A percentile compares a stretch with the other conserved stretches of the same genome.
Evolutionary conservation across 2,113 vertebrate species (phyloP).

Genomic region (Bagarius yarrelli): DNA sequence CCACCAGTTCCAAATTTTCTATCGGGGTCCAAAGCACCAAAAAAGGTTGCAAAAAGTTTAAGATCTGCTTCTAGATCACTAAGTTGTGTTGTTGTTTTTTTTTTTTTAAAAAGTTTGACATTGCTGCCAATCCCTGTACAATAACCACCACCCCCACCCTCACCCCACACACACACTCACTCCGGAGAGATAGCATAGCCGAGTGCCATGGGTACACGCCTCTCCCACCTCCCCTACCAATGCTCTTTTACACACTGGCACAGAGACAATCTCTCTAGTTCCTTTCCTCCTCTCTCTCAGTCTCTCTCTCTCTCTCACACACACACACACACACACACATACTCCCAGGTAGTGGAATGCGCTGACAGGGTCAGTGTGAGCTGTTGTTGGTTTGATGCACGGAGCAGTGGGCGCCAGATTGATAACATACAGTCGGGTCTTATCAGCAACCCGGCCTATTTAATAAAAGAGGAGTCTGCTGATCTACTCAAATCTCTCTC

Average conservation of each 20-base stretch:
- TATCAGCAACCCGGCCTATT: constrained; percentile 63
- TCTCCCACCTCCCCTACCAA: constrained; percentile 37
- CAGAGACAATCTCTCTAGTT: constrained; percentile 32
- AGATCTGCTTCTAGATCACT: neutral
- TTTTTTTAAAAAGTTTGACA: neutral
- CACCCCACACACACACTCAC: constrained; percentile 19
- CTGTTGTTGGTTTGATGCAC: constrained; percentile 60
- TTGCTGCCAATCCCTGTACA: neutral
- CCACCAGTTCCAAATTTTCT: neutral
- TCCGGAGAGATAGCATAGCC: constrained; percentile 62
- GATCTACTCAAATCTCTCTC: constrained; percentile 13
- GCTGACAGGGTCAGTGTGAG: constrained; percentile 66
- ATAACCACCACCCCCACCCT: constrained; percentile 8
- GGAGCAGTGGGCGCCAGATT: constrained; percentile 62
- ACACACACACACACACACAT: constrained; percentile 39
- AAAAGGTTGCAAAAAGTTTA: neutral
- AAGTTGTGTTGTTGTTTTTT: neutral
- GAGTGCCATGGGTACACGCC: constrained; percentile 59
- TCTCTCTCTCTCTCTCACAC: constrained; percentile 28
- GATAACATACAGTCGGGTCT: constrained; percentile 64
- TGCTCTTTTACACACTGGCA: constrained; percentile 52
- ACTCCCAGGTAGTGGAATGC: constrained; percentile 73
- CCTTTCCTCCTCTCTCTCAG: constrained; percentile 28
- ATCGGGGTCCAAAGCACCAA: neutral
- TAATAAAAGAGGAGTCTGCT: constrained; percentile 56